Base-by-base conservation (phyloP, 2,797 vertebrate species). In the Acropternis orthonyx region DNA sequence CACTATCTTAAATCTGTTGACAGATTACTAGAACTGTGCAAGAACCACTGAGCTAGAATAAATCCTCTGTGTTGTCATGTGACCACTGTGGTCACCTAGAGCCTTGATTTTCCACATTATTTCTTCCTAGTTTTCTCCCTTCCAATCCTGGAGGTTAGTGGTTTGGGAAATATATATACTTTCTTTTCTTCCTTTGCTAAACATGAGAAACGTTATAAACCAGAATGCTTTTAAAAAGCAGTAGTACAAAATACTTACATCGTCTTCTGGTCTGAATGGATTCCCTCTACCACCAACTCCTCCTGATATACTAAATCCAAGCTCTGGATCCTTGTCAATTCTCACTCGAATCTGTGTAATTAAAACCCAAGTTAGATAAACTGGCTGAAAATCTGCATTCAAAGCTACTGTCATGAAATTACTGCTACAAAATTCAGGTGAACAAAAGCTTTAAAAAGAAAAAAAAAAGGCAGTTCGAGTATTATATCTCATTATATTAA, bases 231-330 rank as follows among this genome's bases (percentile, higher is more conserved):
- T 92, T 52, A 83, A 76, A 36, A 61, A 55, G 17, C 12, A 68
- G 65, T 55, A 92, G 30, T 46, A 83, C 59, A 73, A 85, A 96
- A 97, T 94, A 98, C 98, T 98, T 98, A 99, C 99, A 93, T 99
- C 98, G 94, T 99, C 99, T n/a, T 99, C 99, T 71, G 99, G 99
- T 93, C 97, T 98, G 96, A 99, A 99, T n/a, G 99, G 99, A 93
- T 99, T 99, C 93, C 99, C 99, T 97, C 99, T 98, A 34, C 99
- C 99, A 73, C 99, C 99, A 56, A 99, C 98, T 95, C 99, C 99
- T 97, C 99, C 99, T 41, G 99, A 99, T 98, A 99, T 99, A 97
- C 99, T 99, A 98, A 99, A 99, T 85, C 99, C 99, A 96, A 99
- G 98, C 97, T 99, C 99, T 51, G 99, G 99, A 97, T 99, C 99